Evolutionary conservation across 1,140 invertebrate species (phyloP), one percentile per base, ranked within the genome.

Genomic region (Tetraneura akinire): DNA sequence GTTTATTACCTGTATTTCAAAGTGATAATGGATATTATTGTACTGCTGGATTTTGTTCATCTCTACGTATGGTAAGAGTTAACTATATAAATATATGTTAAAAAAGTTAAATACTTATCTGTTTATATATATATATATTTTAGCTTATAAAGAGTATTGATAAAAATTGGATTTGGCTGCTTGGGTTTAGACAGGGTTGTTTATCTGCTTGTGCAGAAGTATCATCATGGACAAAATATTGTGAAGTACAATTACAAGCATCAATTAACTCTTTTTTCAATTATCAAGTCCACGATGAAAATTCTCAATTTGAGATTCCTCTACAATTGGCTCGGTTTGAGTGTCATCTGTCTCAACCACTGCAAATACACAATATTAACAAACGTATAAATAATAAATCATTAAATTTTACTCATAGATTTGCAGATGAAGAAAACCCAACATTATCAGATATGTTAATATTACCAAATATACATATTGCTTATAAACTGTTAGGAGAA

Each of bases 201-300:
- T 86, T 96, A 2, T 87, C 92, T 81, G 92, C 93, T 13, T 94
- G 93, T 82, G 91, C 92, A 18, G 94, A 96, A 87, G 88, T 91
- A 1, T 96, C 95, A 10, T 87, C 93, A 37, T 97, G 95, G 95
- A 97, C 95, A 0, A 93, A 92, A 83, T 96, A 96, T 84, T 97
- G 95, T 88, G 96, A 98, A 88, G 88, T 84, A 16, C 83, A 83
- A 68, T 62, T 83, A 16, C 60, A 84, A 18, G 11, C 80, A 32
- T 64, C 76, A 64, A 80, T 82, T 49, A 80, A 81, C 21, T 18
- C 78, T 26, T 47, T 83, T 47, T 80, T 83, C 13, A 37, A 29
- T 9, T 4, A 71, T n/a, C 55, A 80, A 5, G 21, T n/a, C 0
- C n/a, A 8, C n/a, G 37, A 78, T 78, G 16, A 45, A 23, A 51